phyloP scores from a whole-genome alignment of 2,113 vertebrate genomes.

The Scomber scombrus region DNA sequence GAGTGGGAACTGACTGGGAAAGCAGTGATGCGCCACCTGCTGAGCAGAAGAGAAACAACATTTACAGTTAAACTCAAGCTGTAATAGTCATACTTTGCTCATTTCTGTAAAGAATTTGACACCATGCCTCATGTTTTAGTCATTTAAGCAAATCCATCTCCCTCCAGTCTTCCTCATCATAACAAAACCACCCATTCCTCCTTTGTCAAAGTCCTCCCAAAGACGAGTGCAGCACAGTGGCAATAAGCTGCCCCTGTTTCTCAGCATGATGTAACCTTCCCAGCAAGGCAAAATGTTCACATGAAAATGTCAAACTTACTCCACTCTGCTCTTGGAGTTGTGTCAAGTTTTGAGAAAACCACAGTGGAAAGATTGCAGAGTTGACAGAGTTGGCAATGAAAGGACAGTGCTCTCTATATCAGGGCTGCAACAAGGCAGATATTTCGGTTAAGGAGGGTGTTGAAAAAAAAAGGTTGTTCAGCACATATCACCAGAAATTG shows the following conservation, averaged over 20 bases:
- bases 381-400: slow-evolving; percentile 63
- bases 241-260: slow-evolving; percentile 27
- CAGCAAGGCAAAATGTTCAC: slow-evolving; percentile 61
- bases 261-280: slow-evolving; percentile 54
- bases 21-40: slow-evolving; percentile 59
- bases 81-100: neutral
- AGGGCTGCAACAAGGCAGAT: slow-evolving; percentile 47
- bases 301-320: slow-evolving; percentile 61
- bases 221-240: slow-evolving; percentile 18
- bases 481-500: slow-evolving; percentile 69
- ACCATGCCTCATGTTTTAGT: neutral
- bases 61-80: neutral
- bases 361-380: slow-evolving; percentile 64
- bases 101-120: fast-evolving
- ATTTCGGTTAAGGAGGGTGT: slow-evolving; percentile 68
- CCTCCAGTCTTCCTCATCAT: neutral
- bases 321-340: slow-evolving; percentile 43
- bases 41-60: slow-evolving; percentile 20
- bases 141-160: neutral
- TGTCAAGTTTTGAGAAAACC: slow-evolving; percentile 49
- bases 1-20: fast-evolving
- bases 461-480: slow-evolving; percentile 33
- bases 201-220: slow-evolving; percentile 18
- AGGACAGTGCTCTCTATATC: slow-evolving; percentile 41
- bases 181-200: neutral